phyloP scores from a whole-genome alignment of 2,113 vertebrate species.

The Formicarius rufipectus region DNA sequence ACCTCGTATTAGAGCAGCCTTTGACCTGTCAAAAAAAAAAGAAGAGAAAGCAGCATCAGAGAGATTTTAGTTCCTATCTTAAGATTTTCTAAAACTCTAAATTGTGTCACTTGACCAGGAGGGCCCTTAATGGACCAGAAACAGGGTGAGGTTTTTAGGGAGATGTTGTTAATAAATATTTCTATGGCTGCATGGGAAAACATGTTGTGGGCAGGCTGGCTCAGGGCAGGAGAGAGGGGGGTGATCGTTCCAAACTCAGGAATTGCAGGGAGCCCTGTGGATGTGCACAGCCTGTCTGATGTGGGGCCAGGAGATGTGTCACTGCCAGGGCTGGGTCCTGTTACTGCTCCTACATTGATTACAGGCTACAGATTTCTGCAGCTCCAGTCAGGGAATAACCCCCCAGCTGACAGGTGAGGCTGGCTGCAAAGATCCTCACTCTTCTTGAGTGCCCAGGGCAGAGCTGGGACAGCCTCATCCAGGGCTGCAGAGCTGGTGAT shows the following conservation, averaged over 20 bases:
- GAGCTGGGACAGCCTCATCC: neutral
- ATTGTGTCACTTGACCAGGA: neutral
- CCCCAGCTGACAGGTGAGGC: neutral
- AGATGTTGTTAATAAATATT: neutral
- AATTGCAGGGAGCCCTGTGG: neutral
- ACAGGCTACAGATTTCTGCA: conserved; percentile 1
- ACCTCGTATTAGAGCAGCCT: neutral
- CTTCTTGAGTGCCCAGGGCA: neutral
- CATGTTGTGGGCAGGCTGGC: fast-evolving
- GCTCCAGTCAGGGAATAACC: neutral
- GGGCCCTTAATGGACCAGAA: neutral
- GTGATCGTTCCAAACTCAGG: neutral
- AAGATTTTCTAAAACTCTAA: neutral
- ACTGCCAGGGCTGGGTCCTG: neutral
- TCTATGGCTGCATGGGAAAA: neutral
- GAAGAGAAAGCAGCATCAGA: neutral
- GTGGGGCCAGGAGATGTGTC: neutral
- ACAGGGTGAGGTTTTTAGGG: neutral
- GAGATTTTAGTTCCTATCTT: neutral
- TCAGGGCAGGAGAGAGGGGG: neutral
- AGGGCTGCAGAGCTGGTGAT: neutral
- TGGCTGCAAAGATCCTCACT: neutral
- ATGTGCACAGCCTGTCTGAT: neutral
- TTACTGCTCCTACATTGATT: neutral
- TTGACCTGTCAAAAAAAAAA: neutral